A percentile compares a stretch with the other conserved stretches of the same genome.
phyloP scores from a whole-genome alignment of 2,113 vertebrate species.

The Grantiella picta region DNA sequence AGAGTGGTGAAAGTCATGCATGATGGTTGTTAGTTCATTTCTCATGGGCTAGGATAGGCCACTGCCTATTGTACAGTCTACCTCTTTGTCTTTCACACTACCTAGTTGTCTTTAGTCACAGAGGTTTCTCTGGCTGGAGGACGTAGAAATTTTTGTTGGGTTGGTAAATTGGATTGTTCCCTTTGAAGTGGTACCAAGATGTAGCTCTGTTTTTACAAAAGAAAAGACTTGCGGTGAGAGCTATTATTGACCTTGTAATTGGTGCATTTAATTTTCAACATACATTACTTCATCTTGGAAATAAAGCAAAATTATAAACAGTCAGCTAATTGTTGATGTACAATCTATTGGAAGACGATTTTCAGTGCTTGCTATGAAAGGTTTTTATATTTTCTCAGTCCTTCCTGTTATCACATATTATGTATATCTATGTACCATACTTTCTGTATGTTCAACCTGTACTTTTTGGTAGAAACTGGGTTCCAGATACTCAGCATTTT shows the following conservation, averaged over 20 bases:
- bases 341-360: background rate
- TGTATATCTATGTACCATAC: background rate
- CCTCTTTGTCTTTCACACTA: background rate
- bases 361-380: background rate
- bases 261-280: background rate
- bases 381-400: background rate
- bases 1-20: background rate
- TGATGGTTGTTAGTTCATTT: background rate
- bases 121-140: background rate
- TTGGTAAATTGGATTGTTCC: background rate
- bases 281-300: background rate
- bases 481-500: background rate
- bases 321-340: background rate
- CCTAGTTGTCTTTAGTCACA: background rate
- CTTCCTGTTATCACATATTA: background rate
- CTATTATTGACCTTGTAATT: background rate
- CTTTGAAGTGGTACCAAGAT: background rate
- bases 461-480: background rate
- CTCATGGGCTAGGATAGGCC: background rate
- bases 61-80: background rate
- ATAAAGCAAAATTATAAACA: background rate
- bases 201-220: background rate
- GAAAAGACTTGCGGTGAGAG: background rate
- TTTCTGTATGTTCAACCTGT: background rate
- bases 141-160: background rate